Conservation (phyloP, 1,140 invertebrate genomes). For the Diuraphis noxia region DNA sequence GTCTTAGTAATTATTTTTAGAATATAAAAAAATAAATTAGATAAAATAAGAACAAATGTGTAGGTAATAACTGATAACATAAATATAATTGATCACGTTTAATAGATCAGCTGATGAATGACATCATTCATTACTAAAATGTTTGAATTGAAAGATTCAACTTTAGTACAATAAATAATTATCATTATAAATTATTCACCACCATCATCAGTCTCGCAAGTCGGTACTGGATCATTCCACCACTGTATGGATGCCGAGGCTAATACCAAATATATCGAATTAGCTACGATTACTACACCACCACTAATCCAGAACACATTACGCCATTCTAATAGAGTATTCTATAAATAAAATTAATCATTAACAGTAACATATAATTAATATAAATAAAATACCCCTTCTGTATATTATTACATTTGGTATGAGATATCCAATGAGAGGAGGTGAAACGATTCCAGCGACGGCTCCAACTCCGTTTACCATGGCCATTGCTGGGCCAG, state of each 20-base stretch:
- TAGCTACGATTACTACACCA: conserved; percentile 73
- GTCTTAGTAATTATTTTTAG: background rate
- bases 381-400: background rate
- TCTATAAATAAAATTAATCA: conserved; percentile 61
- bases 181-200: background rate
- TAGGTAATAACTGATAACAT: no score
- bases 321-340: conserved; percentile 76
- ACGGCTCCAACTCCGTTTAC: conserved; percentile 82
- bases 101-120: background rate
- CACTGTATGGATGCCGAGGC: conserved; percentile 73
- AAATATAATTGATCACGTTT: background rate
- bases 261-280: conserved; percentile 72
- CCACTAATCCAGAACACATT: conserved; percentile 81
- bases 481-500: conserved; percentile 80
- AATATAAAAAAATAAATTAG: background rate
- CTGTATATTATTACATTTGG: conserved; percentile 63
- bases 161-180: background rate
- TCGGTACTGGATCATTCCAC: conserved; percentile 65
- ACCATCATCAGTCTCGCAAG: background rate
- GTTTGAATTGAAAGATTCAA: background rate
- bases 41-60: background rate
- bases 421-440: conserved; percentile 76
- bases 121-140: background rate
- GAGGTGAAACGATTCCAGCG: conserved; percentile 78
- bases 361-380: background rate